Conservation (phyloP, 2,888 invertebrate genomes). For the Anarsia innoxiella region DNA sequence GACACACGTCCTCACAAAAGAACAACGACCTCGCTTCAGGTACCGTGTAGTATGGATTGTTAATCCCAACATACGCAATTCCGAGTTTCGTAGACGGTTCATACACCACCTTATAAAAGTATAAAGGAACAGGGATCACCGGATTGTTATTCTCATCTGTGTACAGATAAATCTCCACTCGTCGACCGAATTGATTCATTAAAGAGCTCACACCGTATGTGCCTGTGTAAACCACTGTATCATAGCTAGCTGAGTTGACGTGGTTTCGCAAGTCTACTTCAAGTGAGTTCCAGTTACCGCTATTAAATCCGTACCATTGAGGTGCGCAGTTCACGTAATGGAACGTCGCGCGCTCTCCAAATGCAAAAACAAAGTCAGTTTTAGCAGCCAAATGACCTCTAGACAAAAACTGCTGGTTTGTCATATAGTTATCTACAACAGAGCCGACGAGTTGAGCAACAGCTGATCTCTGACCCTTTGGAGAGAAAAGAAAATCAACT, state of each 20-base stretch:
- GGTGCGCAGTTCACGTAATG: slow-evolving; percentile 80
- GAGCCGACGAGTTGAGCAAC: slow-evolving; percentile 41
- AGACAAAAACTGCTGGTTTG: slow-evolving; percentile 54
- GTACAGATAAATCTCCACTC: slow-evolving; percentile 51
- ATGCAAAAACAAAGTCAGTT: slow-evolving; percentile 77
- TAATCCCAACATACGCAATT: slow-evolving; percentile 76
- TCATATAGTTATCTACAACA: slow-evolving; percentile 51
- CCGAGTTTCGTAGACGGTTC: slow-evolving; percentile 63
- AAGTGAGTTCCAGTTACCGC: slow-evolving; percentile 75
- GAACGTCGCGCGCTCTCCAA: slow-evolving; percentile 77
- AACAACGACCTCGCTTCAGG: slow-evolving; percentile 39
- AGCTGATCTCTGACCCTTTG: slow-evolving; percentile 40
- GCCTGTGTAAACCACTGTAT: slow-evolving; percentile 76
- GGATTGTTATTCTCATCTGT: slow-evolving; percentile 52
- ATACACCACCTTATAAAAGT: slow-evolving; percentile 72
- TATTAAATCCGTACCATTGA: slow-evolving; percentile 80
- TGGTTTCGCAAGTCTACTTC: slow-evolving; percentile 62
- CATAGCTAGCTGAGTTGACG: slow-evolving; percentile 39
- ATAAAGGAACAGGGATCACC: slow-evolving; percentile 59
- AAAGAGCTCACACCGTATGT: slow-evolving; percentile 74
- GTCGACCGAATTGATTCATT: slow-evolving; percentile 44
- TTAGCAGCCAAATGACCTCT: slow-evolving; percentile 80
- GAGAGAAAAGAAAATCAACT: slow-evolving; percentile 47
- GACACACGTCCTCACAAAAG: slow-evolving; percentile 68
- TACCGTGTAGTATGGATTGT: slow-evolving; percentile 72